A percentile compares a stretch with the other conserved stretches of the same genome.
phyloP scores from a whole-genome alignment of 2,113 vertebrate genomes.

The Scalopus aquaticus region DNA sequence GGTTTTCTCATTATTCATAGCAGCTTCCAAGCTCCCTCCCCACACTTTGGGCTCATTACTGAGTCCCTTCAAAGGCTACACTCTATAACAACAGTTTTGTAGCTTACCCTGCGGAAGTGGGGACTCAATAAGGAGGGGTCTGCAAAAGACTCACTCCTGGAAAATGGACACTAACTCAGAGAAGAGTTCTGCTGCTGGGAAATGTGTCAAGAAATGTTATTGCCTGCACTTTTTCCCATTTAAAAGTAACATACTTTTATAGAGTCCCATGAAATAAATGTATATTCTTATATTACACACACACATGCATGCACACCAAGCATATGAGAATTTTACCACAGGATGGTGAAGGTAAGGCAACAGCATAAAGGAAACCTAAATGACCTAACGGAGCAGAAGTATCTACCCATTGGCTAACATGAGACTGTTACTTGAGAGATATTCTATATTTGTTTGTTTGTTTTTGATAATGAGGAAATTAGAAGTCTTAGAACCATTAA shows the following conservation, averaged over 20 bases:
- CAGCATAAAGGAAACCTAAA: neutral
- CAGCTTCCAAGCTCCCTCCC: slow-evolving; percentile 57
- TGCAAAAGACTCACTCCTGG: slow-evolving; percentile 35
- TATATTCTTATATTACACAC: neutral
- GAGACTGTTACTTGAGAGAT: neutral
- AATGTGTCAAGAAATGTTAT: neutral
- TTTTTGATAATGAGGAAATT: slow-evolving; percentile 60
- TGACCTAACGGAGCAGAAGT: neutral
- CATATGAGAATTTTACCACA: neutral
- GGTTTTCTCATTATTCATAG: slow-evolving; percentile 76
- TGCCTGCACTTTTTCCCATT: neutral
- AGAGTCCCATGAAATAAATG: neutral
- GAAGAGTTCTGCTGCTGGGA: neutral
- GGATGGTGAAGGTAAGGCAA: neutral
- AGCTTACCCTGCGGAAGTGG: slow-evolving; percentile 57
- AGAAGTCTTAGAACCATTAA: slow-evolving; percentile 36
- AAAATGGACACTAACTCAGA: slow-evolving; percentile 23
- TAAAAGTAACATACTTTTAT: neutral
- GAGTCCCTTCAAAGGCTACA: slow-evolving; percentile 63
- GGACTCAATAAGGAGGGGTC: neutral
- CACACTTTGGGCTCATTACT: slow-evolving; percentile 39
- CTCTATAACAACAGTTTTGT: slow-evolving; percentile 43
- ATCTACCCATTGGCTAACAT: neutral
- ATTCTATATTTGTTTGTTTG: neutral
- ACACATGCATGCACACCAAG: neutral